Conservation (phyloP, 2,888 invertebrate genomes). For the Tetragnatha montana region DNA sequence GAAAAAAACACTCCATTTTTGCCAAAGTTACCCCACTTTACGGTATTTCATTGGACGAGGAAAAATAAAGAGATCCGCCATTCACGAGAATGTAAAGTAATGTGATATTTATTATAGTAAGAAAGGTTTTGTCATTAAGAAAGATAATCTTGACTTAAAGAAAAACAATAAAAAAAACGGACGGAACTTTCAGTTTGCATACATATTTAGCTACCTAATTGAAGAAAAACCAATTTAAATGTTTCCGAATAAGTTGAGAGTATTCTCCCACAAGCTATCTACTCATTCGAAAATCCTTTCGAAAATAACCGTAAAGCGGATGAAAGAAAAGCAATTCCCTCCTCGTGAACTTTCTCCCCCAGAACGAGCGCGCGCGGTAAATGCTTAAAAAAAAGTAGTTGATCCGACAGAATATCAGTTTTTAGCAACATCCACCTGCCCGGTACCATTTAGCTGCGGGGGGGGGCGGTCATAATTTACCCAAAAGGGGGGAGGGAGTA, state of each 20-base stretch:
- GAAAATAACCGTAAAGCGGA: slow-evolving; percentile 50
- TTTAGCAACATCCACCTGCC: slow-evolving; percentile 47
- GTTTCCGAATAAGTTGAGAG: not conserved
- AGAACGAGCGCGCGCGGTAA: slow-evolving; percentile 27
- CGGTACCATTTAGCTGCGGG: slow-evolving; percentile 58
- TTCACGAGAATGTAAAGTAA: no score
- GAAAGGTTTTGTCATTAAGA: no score
- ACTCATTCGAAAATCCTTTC: slow-evolving; percentile 25
- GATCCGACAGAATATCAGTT: slow-evolving; percentile 39
- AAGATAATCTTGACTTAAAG: no score
- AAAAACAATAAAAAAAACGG: no score
- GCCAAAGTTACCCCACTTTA: no score
- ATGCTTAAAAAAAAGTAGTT: slow-evolving; percentile 27
- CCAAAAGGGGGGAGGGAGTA: slow-evolving; percentile 43
- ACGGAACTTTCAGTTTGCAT: not conserved
- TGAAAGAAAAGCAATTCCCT: slow-evolving; percentile 7
- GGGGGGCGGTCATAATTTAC: slow-evolving; percentile 50
- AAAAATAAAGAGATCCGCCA: no score
- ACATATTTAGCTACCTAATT: not conserved
- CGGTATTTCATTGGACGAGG: no score
- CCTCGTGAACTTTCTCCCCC: not conserved
- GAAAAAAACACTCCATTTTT: no score
- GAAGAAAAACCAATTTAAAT: not conserved
- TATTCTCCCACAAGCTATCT: not conserved
- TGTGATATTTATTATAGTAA: no score